Evolutionary conservation across 2,113 vertebrate species (phyloP), one percentile per base, ranked within the genome.

Genomic region (Podocnemis expansa): DNA sequence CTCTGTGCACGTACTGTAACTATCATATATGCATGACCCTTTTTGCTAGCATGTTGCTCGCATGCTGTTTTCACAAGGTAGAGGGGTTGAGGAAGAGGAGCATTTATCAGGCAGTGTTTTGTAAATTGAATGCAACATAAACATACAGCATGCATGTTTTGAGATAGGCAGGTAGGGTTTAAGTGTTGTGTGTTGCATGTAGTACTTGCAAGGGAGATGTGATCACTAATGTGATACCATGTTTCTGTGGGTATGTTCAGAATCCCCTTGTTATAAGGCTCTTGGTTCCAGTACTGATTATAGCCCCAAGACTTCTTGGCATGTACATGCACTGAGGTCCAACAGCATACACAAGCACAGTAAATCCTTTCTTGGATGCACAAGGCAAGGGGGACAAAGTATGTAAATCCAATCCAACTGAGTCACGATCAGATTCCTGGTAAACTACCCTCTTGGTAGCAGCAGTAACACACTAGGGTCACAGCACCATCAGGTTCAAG

Each of bases 161-260:
- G 55, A n/a, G 55, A 80, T 6, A 73, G 34, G 55, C 83, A 83
- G 84, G 89, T 11, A 22, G 51, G 31, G 49, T 45, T n/a, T 22
- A 16, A n/a, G 0, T 0, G 6, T 2, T 38, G 34, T n/a, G 49
- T 21, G 16, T 67, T 67, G 43, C n/a, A 73, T 16, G 8, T 24
- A 55, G 34, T 45, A 51, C 55, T 83, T 80, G 17, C 54, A 82
- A 80, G n/a, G 31, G 67, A 86, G 24, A 45, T 27, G 22, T 22
- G 21, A 24, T n/a, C 67, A 73, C 67, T 58, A 29, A 58, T 25
- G 10, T 58, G 56, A 27, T 9, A n/a, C 58, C 8, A 10, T 63
- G 54, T 4, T 5, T 25, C 5, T 12, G 10, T 17, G 51, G 79
- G 21, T 47, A n/a, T 10, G 78, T 58, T 55, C 63, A 82, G 80